phyloP scores from a whole-genome alignment of 1,140 invertebrate genomes.

The Drosophila elegans region DNA sequence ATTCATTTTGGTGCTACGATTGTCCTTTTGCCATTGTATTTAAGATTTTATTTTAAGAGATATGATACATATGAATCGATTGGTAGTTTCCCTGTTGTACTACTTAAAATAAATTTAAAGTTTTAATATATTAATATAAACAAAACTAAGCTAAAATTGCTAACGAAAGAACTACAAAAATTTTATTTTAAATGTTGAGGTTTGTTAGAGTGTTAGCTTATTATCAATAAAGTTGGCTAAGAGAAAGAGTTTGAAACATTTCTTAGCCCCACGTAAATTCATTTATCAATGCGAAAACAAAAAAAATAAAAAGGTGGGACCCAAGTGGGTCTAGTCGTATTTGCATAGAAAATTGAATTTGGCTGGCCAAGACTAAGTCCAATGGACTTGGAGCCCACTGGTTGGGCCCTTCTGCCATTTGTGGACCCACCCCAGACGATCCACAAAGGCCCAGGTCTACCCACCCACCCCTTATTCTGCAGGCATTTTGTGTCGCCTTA shows the following conservation, averaged over 20 bases:
- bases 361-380: conserved; percentile 22
- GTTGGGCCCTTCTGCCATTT: not conserved
- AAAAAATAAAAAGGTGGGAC: too few species aligned
- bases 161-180: too few species aligned
- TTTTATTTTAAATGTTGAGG: too few species aligned
- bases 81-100: too few species aligned
- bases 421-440: not conserved
- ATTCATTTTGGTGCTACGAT: conserved; percentile 46
- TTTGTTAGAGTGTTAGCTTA: too few species aligned
- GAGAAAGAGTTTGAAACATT: too few species aligned
- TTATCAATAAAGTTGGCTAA: too few species aligned
- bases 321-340: conserved; percentile 7
- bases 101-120: too few species aligned
- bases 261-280: too few species aligned
- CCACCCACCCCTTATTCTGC: conserved; percentile 3
- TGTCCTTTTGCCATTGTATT: conserved; percentile 10
- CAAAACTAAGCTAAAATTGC: too few species aligned
- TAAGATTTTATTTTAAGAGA: not conserved
- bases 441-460: not conserved
- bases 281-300: too few species aligned
- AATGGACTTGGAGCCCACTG: conserved; percentile 11
- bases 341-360: conserved; percentile 75
- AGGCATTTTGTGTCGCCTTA: conserved; percentile 31
- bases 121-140: too few species aligned
- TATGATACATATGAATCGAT: not conserved